Conservation (phyloP, 2,113 vertebrate species). For the Elachura formosa region DNA sequence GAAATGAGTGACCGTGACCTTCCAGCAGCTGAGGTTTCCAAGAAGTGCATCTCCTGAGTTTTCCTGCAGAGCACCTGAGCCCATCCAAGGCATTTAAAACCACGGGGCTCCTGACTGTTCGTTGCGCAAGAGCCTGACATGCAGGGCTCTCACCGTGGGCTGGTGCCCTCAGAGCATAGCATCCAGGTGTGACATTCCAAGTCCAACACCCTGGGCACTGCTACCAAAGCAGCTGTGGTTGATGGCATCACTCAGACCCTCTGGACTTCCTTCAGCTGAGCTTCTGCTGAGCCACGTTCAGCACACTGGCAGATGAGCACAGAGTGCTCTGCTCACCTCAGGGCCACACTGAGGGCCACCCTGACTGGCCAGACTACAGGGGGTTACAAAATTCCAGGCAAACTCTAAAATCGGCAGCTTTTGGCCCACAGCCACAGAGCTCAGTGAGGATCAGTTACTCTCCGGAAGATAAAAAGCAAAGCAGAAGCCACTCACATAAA, state of each 20-base stretch:
- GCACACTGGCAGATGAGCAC: background rate
- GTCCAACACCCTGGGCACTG: background rate
- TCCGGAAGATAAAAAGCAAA: background rate
- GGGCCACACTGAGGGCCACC: fast-evolving
- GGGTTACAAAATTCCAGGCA: background rate
- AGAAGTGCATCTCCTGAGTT: fast-evolving
- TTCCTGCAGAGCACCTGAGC: background rate
- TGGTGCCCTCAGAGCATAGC: background rate
- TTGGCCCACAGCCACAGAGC: background rate
- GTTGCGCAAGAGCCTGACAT: background rate
- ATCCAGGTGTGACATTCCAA: background rate
- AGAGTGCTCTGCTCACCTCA: background rate
- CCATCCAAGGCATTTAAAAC: background rate
- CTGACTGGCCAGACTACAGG: background rate
- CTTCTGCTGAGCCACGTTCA: background rate
- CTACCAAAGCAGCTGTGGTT: background rate
- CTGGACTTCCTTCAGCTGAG: background rate
- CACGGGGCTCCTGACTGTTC: background rate
- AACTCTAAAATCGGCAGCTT: background rate
- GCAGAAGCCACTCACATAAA: background rate
- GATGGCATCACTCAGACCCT: background rate
- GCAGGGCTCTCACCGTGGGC: background rate
- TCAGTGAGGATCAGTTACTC: background rate
- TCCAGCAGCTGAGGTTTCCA: background rate
- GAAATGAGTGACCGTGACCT: background rate